A percentile compares a stretch with the other conserved stretches of the same genome.
Evolutionary conservation across 2,797 vertebrate genomes (phyloP).

Genomic region (Crocidura indochinensis): DNA sequence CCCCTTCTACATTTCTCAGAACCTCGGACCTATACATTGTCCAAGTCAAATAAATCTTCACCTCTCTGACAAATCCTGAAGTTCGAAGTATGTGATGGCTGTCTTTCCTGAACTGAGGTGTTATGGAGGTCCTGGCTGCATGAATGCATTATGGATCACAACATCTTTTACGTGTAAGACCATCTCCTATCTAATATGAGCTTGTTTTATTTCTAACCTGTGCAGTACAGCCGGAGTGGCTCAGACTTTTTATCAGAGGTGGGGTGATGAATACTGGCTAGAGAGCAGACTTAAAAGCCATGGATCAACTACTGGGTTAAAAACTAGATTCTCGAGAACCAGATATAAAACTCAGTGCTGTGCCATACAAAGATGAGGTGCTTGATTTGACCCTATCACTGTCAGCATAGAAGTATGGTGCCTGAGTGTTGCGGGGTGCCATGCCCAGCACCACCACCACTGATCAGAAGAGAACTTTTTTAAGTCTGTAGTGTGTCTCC

Average conservation of each 20-base stretch:
- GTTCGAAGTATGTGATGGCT: neutral
- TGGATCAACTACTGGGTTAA: neutral
- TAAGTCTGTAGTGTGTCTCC: neutral
- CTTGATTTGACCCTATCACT: too few relatives aligned
- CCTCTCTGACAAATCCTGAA: constrained; percentile 1
- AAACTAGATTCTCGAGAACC: constrained; percentile 30
- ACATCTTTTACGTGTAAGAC: neutral
- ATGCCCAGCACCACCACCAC: too few relatives aligned
- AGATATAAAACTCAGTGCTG: too few relatives aligned
- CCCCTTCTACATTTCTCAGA: constrained; percentile 13
- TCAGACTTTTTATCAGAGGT: neutral
- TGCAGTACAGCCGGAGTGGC: neutral
- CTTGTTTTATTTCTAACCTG: neutral
- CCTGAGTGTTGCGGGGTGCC: too few relatives aligned
- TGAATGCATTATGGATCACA: neutral
- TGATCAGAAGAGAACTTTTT: too few relatives aligned
- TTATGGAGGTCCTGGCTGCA: constrained; percentile 4
- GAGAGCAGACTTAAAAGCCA: neutral
- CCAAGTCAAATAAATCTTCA: too few relatives aligned
- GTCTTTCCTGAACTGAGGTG: constrained; percentile 8
- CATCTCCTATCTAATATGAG: neutral
- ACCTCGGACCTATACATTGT: neutral
- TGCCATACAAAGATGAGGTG: too few relatives aligned
- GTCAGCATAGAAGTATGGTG: too few relatives aligned
- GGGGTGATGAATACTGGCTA: neutral